Percentiles rank a stretch among this genome's conserved stretches.
These are phyloP conservation scores for Strigamia crassipes DNA, from an alignment of 2,888 invertebrate species.

Conservation along the genomic window DNA sequence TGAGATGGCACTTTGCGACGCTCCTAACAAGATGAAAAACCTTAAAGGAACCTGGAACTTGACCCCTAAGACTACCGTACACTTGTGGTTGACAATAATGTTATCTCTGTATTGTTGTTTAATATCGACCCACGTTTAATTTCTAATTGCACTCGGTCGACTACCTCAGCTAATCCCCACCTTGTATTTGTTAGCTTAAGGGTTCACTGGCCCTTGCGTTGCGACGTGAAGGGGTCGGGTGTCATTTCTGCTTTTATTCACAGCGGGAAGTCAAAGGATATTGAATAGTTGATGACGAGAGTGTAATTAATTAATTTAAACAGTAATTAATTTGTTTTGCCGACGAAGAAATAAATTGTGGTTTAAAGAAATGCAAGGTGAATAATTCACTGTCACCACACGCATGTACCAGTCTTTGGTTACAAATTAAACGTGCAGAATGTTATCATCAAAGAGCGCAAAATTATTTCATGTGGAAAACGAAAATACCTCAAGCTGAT, in stretches of 20 bases:
- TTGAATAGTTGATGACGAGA: neutral
- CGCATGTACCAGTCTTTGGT: neutral
- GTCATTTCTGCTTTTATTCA: neutral
- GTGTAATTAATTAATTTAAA: conserved; percentile 15
- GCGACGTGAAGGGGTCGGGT: neutral
- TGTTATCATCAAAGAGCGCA: neutral
- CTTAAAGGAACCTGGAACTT: no score
- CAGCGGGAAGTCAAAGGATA: conserved; percentile 1
- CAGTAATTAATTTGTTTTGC: conserved; percentile 11
- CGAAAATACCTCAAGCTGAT: conserved; percentile 24
- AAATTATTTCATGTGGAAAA: conserved; percentile 18
- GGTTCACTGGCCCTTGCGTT: neutral
- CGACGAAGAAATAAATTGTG: neutral
- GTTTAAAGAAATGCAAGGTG: conserved; percentile 1
- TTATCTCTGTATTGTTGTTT: neutral
- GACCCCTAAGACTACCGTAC: no score
- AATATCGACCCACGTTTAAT: conserved; percentile 10
- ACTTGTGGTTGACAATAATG: neutral
- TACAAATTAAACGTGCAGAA: conserved; percentile 4
- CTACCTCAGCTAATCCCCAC: neutral
- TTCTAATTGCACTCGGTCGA: conserved; percentile 1
- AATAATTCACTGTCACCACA: conserved; percentile 17
- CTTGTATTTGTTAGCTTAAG: neutral
- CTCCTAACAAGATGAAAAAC: no score
- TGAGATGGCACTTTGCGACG: no score